Evolutionary conservation across 2,797 vertebrate species (phyloP).

Genomic region (Enteromius mattozi): DNA sequence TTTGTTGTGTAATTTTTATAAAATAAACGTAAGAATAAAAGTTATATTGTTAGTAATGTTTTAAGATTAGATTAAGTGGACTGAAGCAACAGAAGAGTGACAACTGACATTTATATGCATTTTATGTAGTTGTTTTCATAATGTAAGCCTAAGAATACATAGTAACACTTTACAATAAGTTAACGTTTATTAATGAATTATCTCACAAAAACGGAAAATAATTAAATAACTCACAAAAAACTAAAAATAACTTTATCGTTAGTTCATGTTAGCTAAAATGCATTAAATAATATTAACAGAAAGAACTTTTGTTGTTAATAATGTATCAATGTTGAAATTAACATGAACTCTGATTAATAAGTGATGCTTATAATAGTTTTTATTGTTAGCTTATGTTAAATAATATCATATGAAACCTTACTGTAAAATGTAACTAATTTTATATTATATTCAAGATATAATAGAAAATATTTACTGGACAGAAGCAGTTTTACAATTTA

Average conservation of each 20-base stretch:
- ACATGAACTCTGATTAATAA: not conserved
- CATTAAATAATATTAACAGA: not conserved
- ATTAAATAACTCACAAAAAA: not conserved
- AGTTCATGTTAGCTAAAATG: not conserved
- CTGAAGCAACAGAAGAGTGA: not conserved
- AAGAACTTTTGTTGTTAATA: not conserved
- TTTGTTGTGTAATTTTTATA: not conserved
- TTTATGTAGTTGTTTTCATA: not conserved
- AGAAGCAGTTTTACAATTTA: not conserved
- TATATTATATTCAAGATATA: not conserved
- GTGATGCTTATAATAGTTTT: not conserved
- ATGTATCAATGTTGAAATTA: not conserved
- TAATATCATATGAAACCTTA: not conserved
- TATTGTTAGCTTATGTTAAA: not conserved
- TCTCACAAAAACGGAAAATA: not conserved
- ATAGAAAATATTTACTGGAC: not conserved
- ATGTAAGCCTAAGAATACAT: not conserved
- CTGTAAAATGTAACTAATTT: not conserved
- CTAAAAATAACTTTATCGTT: not conserved
- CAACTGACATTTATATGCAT: not conserved
- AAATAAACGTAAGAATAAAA: not conserved
- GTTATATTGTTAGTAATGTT: not conserved
- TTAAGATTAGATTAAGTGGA: not conserved
- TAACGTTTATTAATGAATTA: not conserved
- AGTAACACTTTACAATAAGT: not conserved